These are phyloP conservation scores for Hesperophylax magnus DNA, from an alignment of 1,140 invertebrate genomes.

Conservation along the genomic window DNA sequence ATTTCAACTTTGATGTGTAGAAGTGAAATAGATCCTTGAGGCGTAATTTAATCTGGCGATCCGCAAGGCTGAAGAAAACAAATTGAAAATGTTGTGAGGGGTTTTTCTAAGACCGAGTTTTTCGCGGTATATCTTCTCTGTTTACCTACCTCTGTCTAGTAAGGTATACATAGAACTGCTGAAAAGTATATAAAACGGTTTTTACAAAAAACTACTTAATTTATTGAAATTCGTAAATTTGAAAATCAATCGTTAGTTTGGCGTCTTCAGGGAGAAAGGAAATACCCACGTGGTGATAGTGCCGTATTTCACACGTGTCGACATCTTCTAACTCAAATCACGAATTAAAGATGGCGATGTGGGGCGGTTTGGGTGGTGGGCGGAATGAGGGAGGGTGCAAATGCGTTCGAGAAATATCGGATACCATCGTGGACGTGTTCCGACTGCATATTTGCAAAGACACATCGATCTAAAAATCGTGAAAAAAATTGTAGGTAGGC, in stretches of 20 bases:
- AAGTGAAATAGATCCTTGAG: not conserved
- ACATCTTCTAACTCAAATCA: slow-evolving; percentile 31
- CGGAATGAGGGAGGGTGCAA: not conserved
- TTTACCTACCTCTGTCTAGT: no score
- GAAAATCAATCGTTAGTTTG: not conserved
- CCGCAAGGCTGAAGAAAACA: no score
- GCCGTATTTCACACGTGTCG: slow-evolving; percentile 35
- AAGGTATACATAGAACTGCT: no score
- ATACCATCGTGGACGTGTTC: slow-evolving; percentile 27
- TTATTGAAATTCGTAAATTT: no score
- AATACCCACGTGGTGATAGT: not conserved
- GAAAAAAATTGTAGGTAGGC: no score
- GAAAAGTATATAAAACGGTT: not conserved
- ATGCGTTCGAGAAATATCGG: not conserved
- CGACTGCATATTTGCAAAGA: slow-evolving; percentile 28
- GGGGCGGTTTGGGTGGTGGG: not conserved
- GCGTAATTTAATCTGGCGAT: no score
- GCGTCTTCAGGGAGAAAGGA: not conserved
- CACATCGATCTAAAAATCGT: no score
- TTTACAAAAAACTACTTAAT: no score
- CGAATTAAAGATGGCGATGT: slow-evolving; percentile 33
- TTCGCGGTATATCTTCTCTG: no score
- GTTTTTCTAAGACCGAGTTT: no score
- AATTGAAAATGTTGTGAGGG: no score
- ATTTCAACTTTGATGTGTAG: no score